Base-by-base conservation (phyloP, 2,888 invertebrate genomes). In the Scaptomyza tumidula region DNA sequence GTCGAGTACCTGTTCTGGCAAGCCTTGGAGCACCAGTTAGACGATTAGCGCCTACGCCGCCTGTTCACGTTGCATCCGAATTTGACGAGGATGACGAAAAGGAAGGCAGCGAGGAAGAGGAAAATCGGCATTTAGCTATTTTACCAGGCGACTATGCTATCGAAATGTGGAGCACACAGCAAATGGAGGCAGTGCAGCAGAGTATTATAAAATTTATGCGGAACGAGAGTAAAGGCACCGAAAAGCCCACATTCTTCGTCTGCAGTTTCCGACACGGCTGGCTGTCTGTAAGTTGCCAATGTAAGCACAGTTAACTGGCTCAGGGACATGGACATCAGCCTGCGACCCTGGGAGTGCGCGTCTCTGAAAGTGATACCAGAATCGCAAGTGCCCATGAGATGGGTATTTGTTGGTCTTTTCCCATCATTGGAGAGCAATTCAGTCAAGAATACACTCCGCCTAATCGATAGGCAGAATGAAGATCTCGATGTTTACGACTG, bases 281-380 rank as follows among this genome's bases (percentile, higher is more conserved):
- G 69, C 43, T 70, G 2, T 62, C 43, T 6, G 57, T 58, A 0
- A 56, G 35, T 11, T 68, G 74, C 48, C 48, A 31, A 74, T 14
- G 7, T n/a, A 11, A n/a, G n/a, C 54, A 56, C 74, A 14, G 55
- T 33, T 0, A 46, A 67, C 31, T 73, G 68, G 68, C 55, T 73
- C 3, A 46, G 39, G 14, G 19, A 55, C n/a, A 52, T 62, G 54
- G 72, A 55, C 37, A 74, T 74, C n/a, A 41, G 54, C 24, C 44
- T 74, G 24, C 50, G 62, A 0, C 62, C 69, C 39, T 68, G 75
- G 75, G 69, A 55, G 33, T 61, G 62, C 13, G 68, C 62, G 1
- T 66, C 69, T 5, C 41, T 74, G 1, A 58, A 53, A 14, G 68
- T 68, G 9, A 16, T 62, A 9, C 52, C 62, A 10, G 63, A 74